Base-by-base conservation (phyloP, 2,797 vertebrate genomes). In the Sebastes nivosus region DNA sequence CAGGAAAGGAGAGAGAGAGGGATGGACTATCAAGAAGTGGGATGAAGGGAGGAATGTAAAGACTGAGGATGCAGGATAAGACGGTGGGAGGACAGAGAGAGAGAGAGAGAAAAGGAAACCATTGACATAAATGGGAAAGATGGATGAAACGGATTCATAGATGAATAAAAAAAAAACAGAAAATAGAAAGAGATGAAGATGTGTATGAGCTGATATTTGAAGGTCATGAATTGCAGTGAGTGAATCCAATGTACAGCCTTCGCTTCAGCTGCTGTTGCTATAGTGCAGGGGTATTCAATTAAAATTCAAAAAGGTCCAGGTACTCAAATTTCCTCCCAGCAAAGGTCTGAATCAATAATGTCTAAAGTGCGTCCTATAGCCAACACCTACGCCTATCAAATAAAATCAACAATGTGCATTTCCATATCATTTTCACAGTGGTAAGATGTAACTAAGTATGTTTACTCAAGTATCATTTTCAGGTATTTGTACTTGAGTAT, bases 191-290 rank as follows among this genome's bases (percentile, higher is more conserved):
- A 65, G 71, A 79, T 32, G 25, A 65, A 72, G 79, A 75, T 7
- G 52, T 32, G 10, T 32, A 68, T 57, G 12, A 13, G 67, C 61
- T 64, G n/a, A 57, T 67, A 58, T 81, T 14, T 89, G 54, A 87
- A 87, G 84, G 81, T 91, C 83, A 85, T 34, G 73, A 77, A 81
- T 82, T 38, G 64, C 20, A 8, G 52, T 22, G 72, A 87, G 71
- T 20, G 16, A 69, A 78, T 65, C 60, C 52, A 72, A 60, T 8
- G 8, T 63, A 66, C 73, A 80, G 57, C 54, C 66, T 60, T 64
- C 67, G 27, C 38, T 52, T 82, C 18, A 9, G 55, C 77, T 16
- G 77, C 82, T 68, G 88, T 67, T 84, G 76, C 78, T 50, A 57
- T 46, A 46, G 79, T 3, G 34, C 24, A 27, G 13, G 16, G n/a